Base-by-base conservation (phyloP, 2,797 vertebrate genomes). In the Octomys mimax region DNA sequence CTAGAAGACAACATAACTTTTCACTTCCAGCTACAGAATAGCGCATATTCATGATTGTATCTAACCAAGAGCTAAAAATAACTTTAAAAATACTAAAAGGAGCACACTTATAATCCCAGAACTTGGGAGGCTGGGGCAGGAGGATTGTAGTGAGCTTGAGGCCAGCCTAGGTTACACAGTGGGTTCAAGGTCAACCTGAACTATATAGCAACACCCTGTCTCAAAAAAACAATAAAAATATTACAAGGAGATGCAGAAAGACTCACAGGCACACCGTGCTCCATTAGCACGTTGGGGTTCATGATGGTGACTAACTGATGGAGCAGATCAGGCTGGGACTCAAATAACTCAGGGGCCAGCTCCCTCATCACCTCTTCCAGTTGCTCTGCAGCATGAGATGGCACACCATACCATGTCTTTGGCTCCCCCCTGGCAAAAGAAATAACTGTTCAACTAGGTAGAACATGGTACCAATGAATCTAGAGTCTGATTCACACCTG, bases 351-450 rank as follows among this genome's bases (percentile, higher is more conserved):
- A 6, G 99, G 99, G 61, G 99, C 99, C 97, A 99, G 94, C 94
- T 99, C 99, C 97, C 99, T 99, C 99, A 99, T 99, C 59, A 99
- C 99, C 1, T 99, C 99, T 96, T 99, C 99, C 77, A 99, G 98
- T 95, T 99, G 99, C 98, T 99, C 99, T 4, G 99, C 99, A 1
- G 99, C 99, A 28, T 99, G 99, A 14, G 99, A 99, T 0, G 99
- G 99, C 22, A 99, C 99, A 0, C 99, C 99, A n/a, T 99, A 99
- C 99, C 99, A 99, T 0, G 99, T 99, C 98, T 99, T 99, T 0
- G 99, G 99, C 95, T 99, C 99, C 1, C 99, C 99, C 99, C 99
- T 99, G 93, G 31, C 68, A 95, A 90, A 97, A 89, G 70, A 95
- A 96, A 89, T 28, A 96, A 96, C 46, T 71, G 83, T 87, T 97